phyloP scores from a whole-genome alignment of 2,888 invertebrate species.

The Spilosoma lubricipeda region DNA sequence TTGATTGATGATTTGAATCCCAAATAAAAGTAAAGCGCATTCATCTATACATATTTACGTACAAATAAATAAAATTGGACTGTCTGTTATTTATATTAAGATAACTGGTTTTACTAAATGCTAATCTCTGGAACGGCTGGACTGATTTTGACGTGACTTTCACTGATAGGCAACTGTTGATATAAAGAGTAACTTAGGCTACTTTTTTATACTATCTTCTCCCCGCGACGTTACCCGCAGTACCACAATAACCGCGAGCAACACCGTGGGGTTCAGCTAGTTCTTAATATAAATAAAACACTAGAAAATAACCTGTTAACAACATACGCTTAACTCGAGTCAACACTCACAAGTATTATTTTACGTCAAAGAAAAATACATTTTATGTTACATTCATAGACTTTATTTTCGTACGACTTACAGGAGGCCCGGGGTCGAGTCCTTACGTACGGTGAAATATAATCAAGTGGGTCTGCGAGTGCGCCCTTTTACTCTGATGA shows the following conservation, averaged over 20 bases:
- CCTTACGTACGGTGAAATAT: conserved; percentile 57
- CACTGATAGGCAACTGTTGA: too few species aligned
- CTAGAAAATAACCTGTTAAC: conserved; percentile 39
- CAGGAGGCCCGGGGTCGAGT: conserved; percentile 44
- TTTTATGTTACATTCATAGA: conserved; percentile 42
- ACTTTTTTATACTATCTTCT: too few species aligned
- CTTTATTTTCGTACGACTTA: conserved; percentile 44
- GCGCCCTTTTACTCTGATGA: conserved; percentile 58
- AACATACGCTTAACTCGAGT: conserved; percentile 41
- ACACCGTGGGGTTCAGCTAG: too few species aligned
- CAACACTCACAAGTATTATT: conserved; percentile 27
- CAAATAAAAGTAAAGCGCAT: background rate
- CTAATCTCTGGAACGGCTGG: too few species aligned
- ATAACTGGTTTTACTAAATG: too few species aligned
- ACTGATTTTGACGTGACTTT: too few species aligned
- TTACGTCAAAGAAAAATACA: conserved; percentile 40
- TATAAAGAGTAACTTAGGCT: too few species aligned
- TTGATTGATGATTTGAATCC: too few species aligned
- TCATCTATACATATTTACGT: conserved; percentile 14
- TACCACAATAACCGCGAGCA: too few species aligned
- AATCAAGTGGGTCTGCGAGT: conserved; percentile 64
- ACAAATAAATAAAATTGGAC: too few species aligned
- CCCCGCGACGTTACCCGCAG: too few species aligned
- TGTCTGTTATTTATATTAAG: conserved; percentile 22
- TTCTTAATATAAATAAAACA: conserved; percentile 47